A percentile compares a stretch with the other conserved stretches of the same genome.
Conservation (phyloP, 2,888 invertebrate species). For the Monoplex corrugatus region DNA sequence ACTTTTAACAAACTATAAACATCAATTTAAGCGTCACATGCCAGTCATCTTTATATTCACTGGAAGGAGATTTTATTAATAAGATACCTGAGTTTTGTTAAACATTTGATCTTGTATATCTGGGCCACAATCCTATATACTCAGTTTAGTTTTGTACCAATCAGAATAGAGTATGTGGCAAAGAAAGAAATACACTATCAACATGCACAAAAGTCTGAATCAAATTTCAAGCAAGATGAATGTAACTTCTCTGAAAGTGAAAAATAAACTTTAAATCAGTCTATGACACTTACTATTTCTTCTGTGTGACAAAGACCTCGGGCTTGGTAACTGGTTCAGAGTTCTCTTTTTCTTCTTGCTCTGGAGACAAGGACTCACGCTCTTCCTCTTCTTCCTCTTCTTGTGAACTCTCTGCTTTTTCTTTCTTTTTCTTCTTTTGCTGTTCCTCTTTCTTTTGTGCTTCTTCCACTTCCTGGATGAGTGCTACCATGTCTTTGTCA, state of each 20-base stretch:
- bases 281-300: not conserved
- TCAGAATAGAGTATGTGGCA: too few species aligned
- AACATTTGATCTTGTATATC: too few species aligned
- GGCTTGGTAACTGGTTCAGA: not conserved
- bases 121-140: too few species aligned
- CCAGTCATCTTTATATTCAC: too few species aligned
- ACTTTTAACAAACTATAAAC: too few species aligned
- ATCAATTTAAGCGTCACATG: too few species aligned
- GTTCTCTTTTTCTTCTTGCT: not conserved
- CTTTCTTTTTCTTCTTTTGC: constrained; percentile 1
- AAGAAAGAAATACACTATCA: too few species aligned
- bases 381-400: constrained; percentile 10
- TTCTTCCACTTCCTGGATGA: constrained; percentile 27
- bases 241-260: not conserved
- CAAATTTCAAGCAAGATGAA: not conserved
- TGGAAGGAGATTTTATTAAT: too few species aligned
- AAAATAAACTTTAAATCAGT: too few species aligned
- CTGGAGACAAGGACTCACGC: not conserved
- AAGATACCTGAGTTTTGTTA: too few species aligned
- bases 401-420: not conserved
- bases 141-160: too few species aligned
- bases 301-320: constrained; percentile 22
- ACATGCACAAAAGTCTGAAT: too few species aligned
- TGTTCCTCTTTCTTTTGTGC: constrained; percentile 27
- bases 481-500: not conserved